Conservation (phyloP, 2,797 vertebrate species). For the Melanotaenia boesemani region DNA sequence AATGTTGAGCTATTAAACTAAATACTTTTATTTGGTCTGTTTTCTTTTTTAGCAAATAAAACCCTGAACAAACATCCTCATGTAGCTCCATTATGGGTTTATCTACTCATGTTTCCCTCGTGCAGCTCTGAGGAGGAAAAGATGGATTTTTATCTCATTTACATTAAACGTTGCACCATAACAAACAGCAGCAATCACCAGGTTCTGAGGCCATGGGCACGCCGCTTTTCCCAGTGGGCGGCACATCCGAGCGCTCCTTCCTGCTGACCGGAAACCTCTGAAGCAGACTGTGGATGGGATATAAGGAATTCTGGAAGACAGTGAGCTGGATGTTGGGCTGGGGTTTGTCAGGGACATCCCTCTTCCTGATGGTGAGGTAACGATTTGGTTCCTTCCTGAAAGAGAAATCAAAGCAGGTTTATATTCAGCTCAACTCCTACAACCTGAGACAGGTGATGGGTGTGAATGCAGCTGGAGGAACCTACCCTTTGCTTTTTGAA, state of each 20-base stretch:
- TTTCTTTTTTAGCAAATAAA: too few species aligned
- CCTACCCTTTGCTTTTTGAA: constrained; percentile 94
- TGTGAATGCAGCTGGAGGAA: background rate
- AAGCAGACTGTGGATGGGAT: constrained; percentile 83
- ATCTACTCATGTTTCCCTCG: too few species aligned
- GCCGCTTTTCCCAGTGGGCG: constrained; percentile 82
- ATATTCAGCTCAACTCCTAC: too few species aligned
- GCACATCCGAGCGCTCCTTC: constrained; percentile 88
- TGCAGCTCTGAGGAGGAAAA: too few species aligned
- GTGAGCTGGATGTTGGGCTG: constrained; percentile 84
- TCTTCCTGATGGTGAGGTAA: constrained; percentile 92
- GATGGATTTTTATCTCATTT: too few species aligned
- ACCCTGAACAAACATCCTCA: too few species aligned
- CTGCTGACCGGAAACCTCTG: constrained; percentile 89
- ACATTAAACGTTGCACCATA: too few species aligned
- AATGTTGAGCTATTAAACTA: too few species aligned
- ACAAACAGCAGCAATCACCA: constrained; percentile 76
- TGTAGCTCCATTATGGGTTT: too few species aligned
- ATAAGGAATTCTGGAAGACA: constrained; percentile 84
- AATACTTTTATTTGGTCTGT: too few species aligned
- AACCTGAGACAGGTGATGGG: background rate
- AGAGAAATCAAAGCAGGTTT: constrained; percentile 1
- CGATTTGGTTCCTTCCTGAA: constrained; percentile 88
- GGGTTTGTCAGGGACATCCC: constrained; percentile 81
- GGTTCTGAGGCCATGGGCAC: constrained; percentile 75